Base-by-base conservation (phyloP, 1,140 invertebrate species). In the Coelopa frigida region DNA sequence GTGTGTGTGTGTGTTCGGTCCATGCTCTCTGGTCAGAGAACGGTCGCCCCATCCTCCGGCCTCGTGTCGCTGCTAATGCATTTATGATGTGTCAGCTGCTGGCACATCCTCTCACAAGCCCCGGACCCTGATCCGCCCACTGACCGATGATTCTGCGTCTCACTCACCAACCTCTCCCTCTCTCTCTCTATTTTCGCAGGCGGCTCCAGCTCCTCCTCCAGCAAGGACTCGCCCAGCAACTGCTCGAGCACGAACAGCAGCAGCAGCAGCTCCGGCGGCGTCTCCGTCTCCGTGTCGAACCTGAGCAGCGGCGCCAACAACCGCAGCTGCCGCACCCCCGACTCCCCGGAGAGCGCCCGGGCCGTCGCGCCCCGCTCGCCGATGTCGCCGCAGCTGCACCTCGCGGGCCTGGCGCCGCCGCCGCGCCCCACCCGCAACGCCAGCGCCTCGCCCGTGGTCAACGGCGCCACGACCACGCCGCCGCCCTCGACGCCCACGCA, bases 271-370 rank as follows among this genome's bases (percentile, higher is more conserved):
- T 38, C 18, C 40, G 45, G 45, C 24, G 42, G 43, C n/a, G 46
- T 45, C 40, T 46, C 43, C 31, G 44, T 23, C 35, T 18, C 48
- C 8, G 26, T 8, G 18, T n/a, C 38, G 10, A 48, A 45, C 45
- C 46, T 37, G 26, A 44, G 18, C 36, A 35, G 17, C 37, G 36
- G 35, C 11, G 33, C 17, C 20, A 46, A 37, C 15, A 21, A 47
- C 50, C 22, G 64, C 50, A 60, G 65, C 14, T 70, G 69, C 43
- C 68, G 70, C 51, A 70, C 74, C 7, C 74, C 74, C 7, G 74
- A 75, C 46, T 75, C 74, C 2, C 73, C 73, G 12, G 73, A 74
- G 52, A 64, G 70, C 15, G 68, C 70, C 5, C 62, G 71, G 40
- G 69, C 68, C 24, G 53, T 71, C 31, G 56, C 57, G 17, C 68